phyloP scores from a whole-genome alignment of 1,140 invertebrate genomes.

The Halictus rubicundus region DNA sequence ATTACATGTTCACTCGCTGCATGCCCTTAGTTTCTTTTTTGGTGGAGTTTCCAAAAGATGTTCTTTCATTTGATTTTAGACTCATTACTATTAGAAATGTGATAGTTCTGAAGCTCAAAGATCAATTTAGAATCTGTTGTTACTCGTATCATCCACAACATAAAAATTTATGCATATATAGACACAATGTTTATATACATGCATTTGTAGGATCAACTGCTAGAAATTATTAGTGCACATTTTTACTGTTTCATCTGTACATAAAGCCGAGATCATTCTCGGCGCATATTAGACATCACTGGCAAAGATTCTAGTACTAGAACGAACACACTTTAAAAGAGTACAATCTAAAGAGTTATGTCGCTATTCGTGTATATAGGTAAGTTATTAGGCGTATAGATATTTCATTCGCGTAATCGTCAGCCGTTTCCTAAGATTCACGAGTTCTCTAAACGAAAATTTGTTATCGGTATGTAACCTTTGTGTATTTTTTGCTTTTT shows the following conservation, averaged over 20 bases:
- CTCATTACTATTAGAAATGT: slow-evolving; percentile 17
- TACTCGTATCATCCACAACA: background rate
- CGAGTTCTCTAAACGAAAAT: slow-evolving; percentile 31
- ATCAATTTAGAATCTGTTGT: slow-evolving; percentile 11
- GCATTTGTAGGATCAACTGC: slow-evolving; percentile 16
- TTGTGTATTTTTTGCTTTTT: slow-evolving; percentile 35
- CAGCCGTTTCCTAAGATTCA: slow-evolving; percentile 10
- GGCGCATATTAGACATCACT: slow-evolving; percentile 33
- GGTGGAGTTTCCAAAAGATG: slow-evolving; percentile 33
- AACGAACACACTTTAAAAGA: slow-evolving; percentile 8
- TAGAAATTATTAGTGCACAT: slow-evolving; percentile 18
- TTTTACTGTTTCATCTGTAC: slow-evolving; percentile 7
- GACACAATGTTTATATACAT: slow-evolving; percentile 8
- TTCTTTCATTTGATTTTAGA: slow-evolving; percentile 38
- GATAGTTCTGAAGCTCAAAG: slow-evolving; percentile 25
- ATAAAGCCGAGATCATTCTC: slow-evolving; percentile 10
- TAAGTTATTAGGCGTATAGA: slow-evolving; percentile 41
- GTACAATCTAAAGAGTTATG: background rate
- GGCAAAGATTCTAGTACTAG: slow-evolving; percentile 29
- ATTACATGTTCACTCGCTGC: slow-evolving; percentile 43
- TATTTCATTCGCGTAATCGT: background rate
- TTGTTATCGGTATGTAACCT: slow-evolving; percentile 39
- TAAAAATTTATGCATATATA: slow-evolving; percentile 22
- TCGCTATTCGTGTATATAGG: slow-evolving; percentile 27
- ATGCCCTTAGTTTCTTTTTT: slow-evolving; percentile 54